Base-by-base conservation (phyloP, 2,113 vertebrate genomes). In the Serinus canaria region DNA sequence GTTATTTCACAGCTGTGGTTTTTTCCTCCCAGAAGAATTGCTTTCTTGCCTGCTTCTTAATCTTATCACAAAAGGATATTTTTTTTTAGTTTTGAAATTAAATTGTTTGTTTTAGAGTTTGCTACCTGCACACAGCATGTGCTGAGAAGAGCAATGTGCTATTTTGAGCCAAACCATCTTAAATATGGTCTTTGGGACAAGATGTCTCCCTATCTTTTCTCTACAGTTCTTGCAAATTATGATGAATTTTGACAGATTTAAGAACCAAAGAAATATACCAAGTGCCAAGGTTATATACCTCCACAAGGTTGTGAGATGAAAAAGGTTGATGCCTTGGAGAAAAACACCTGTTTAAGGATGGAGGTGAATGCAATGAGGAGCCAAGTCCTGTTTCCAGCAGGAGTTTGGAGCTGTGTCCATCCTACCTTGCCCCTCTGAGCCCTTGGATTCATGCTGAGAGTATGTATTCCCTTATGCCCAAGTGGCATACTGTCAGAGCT, bases 341-440 rank as follows among this genome's bases (percentile, higher is more conserved):
- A 92, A 47, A 62, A 33, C 6, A 30, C 11, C 31, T 56, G 15
- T 60, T 62, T 83, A 49, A 70, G 33, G 27, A 41, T 37, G 13
- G 22, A 70, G 6, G 13, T 43, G 31, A 30, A 50, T 28, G n/a
- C 5, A 43, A 7, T 2, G 3, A 77, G n/a, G 58, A 80, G 46
- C 2, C 3, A 83, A 14, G 33, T 84, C 11, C 17, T 24, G 28
- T 59, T 94, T 95, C 33, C 53, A 80, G 53, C 35, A 90, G 62
- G 30, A 68, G 7, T 69, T 46, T 86, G n/a, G 41, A 62, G n/a
- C 63, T 60, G 5, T 49, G 43, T 56, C 49, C 30, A n/a, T n/a
- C n/a, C n/a, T 50, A 12, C 9, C 1, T 0, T 55, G 24, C 7
- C 15, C 4, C 28, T 41, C 47, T 3, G 2, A 89, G 15, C 9